These are phyloP conservation scores for Temnothorax rugatulus DNA, from an alignment of 2,888 invertebrate genomes.

Conservation along the genomic window DNA sequence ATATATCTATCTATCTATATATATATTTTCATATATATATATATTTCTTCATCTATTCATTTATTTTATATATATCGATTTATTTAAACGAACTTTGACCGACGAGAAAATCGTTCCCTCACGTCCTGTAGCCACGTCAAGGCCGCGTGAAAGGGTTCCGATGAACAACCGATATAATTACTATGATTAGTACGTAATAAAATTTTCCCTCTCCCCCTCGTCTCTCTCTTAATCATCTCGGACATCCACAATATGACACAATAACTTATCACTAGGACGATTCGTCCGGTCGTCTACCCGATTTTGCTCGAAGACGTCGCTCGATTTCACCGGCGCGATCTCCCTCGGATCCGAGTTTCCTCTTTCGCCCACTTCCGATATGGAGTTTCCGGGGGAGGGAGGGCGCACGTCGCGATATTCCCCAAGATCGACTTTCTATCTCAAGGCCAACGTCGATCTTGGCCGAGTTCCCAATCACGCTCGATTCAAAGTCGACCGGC, in stretches of 20 bases:
- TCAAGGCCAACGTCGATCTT: slow-evolving; percentile 34
- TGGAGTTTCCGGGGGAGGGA: background rate
- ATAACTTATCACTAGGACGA: slow-evolving; percentile 73
- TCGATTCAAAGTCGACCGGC: slow-evolving; percentile 39
- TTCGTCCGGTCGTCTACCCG: slow-evolving; percentile 62
- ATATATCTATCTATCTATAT: slow-evolving; percentile 58
- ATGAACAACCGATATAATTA: slow-evolving; percentile 76
- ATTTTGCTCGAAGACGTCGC: slow-evolving; percentile 51
- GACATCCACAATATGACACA: slow-evolving; percentile 70
- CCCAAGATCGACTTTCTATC: slow-evolving; percentile 38
- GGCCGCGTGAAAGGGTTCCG: slow-evolving; percentile 70
- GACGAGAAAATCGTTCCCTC: slow-evolving; percentile 57
- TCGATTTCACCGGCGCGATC: slow-evolving; percentile 16
- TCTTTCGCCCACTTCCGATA: background rate
- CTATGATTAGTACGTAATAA: slow-evolving; percentile 66
- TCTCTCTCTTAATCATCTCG: slow-evolving; percentile 10
- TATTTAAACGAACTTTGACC: slow-evolving; percentile 65
- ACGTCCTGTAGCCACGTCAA: slow-evolving; percentile 48
- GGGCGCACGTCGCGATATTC: slow-evolving; percentile 1
- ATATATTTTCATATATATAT: slow-evolving; percentile 67
- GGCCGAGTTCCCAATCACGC: slow-evolving; percentile 24
- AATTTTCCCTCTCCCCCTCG: slow-evolving; percentile 57
- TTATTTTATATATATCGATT: slow-evolving; percentile 69
- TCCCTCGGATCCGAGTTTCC: background rate
- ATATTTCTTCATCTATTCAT: slow-evolving; percentile 60